Evolutionary conservation across 2,888 invertebrate genomes (phyloP).

Genomic region (Dermolepida albohirtum): DNA sequence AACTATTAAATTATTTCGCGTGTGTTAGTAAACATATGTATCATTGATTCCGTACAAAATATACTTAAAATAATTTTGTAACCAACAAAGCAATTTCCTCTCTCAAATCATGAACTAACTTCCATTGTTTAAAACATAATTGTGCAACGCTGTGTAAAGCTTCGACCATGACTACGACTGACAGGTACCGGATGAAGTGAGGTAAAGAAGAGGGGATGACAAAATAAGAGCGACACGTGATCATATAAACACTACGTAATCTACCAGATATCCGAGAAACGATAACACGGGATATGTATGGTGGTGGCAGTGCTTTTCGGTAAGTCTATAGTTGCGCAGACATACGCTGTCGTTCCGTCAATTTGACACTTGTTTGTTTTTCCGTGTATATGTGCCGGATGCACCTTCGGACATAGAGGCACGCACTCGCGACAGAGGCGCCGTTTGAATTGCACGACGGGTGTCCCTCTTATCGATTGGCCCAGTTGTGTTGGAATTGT

Average conservation of each 20-base stretch:
- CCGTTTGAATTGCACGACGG: slow-evolving; percentile 59
- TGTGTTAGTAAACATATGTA: too few relatives aligned
- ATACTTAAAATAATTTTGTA: too few relatives aligned
- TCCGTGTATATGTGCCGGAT: slow-evolving; percentile 48
- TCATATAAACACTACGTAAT: slow-evolving; percentile 55
- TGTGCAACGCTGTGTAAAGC: not conserved
- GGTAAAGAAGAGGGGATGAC: slow-evolving; percentile 26
- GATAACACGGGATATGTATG: too few relatives aligned
- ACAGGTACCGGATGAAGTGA: slow-evolving; percentile 15
- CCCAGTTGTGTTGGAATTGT: slow-evolving; percentile 71
- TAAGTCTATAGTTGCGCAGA: slow-evolving; percentile 39
- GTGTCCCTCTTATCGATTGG: slow-evolving; percentile 70
- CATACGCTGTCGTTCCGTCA: slow-evolving; percentile 1
- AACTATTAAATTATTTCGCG: too few relatives aligned
- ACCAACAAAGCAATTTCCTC: too few relatives aligned
- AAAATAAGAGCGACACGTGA: slow-evolving; percentile 47
- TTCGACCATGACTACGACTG: slow-evolving; percentile 7
- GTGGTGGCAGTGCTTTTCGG: not conserved
- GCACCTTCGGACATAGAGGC: slow-evolving; percentile 53
- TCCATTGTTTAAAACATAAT: too few relatives aligned
- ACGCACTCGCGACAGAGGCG: slow-evolving; percentile 66
- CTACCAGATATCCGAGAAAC: slow-evolving; percentile 52
- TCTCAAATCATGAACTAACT: not conserved
- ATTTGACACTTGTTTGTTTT: slow-evolving; percentile 57
- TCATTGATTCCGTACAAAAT: too few relatives aligned